phyloP scores from a whole-genome alignment of 1,140 invertebrate genomes.

The Conus betulinus region DNA sequence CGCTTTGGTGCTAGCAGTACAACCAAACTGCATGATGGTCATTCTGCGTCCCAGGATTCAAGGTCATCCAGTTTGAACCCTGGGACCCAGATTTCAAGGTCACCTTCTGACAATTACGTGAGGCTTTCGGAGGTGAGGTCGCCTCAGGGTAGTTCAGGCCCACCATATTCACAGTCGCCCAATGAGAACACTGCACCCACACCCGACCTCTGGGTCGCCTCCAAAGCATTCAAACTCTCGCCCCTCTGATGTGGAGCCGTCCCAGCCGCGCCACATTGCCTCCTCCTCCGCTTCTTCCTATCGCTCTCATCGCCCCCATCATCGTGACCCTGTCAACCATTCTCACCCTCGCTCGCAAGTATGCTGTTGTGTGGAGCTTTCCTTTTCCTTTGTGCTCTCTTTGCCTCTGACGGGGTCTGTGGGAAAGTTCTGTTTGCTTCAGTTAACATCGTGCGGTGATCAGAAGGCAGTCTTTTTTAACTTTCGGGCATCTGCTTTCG shows the following conservation, averaged over 20 bases:
- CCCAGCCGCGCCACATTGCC: neutral
- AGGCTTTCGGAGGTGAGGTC: neutral
- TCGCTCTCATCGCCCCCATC: slow-evolving; percentile 29
- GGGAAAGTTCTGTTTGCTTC: no score
- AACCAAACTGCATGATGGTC: neutral
- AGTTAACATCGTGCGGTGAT: no score
- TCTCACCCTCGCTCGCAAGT: slow-evolving; percentile 32
- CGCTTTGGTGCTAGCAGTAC: neutral
- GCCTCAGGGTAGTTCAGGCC: neutral
- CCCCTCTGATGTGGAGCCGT: neutral
- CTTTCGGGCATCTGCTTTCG: no score
- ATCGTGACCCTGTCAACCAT: slow-evolving; percentile 25
- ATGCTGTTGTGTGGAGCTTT: neutral
- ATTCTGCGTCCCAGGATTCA: neutral
- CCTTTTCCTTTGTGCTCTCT: neutral
- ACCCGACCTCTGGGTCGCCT: neutral
- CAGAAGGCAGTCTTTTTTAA: no score
- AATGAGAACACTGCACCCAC: neutral
- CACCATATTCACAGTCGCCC: neutral
- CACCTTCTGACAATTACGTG: neutral
- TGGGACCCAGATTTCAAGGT: neutral
- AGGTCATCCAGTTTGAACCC: neutral
- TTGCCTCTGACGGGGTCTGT: no score
- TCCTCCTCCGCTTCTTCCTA: slow-evolving; percentile 15
- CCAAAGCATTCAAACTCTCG: neutral